A percentile compares a stretch with the other conserved stretches of the same genome.
Conservation (phyloP, 2,113 vertebrate species). For the Gambusia holbrooki region DNA sequence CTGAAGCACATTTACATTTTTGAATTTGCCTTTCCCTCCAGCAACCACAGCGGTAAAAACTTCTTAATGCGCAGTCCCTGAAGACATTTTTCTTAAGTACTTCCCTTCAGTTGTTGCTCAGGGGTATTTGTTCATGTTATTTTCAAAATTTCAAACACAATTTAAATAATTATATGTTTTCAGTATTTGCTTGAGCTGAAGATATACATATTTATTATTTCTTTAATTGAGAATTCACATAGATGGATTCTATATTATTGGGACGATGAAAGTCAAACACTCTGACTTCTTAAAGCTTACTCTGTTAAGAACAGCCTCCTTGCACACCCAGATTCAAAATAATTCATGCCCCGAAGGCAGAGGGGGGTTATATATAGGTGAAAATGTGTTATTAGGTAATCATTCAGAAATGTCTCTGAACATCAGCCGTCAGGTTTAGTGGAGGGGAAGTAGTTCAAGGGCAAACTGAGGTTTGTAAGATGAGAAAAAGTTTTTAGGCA, state of each 20-base stretch:
- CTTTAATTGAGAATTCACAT: neutral
- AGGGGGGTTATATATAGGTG: neutral
- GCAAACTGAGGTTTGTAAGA: neutral
- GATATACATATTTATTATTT: neutral
- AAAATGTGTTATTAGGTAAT: neutral
- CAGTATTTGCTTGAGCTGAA: slow-evolving; percentile 1
- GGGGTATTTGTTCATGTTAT: slow-evolving; percentile 33
- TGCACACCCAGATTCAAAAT: slow-evolving; percentile 1
- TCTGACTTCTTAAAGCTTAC: neutral
- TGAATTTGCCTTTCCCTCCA: slow-evolving; percentile 51
- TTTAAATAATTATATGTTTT: slow-evolving; percentile 17
- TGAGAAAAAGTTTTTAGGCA: neutral
- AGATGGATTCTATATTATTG: neutral
- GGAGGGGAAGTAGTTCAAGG: neutral
- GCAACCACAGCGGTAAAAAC: slow-evolving; percentile 41
- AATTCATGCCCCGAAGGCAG: slow-evolving; percentile 1
- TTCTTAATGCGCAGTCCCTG: slow-evolving; percentile 10
- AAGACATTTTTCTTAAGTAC: slow-evolving; percentile 25
- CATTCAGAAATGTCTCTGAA: neutral
- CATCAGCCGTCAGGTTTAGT: neutral
- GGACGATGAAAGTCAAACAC: neutral
- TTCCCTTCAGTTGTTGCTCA: neutral
- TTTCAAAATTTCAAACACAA: slow-evolving; percentile 24
- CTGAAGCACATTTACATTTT: slow-evolving; percentile 41
- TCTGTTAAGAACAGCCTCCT: neutral